A percentile compares a stretch with the other conserved stretches of the same genome.
phyloP scores from a whole-genome alignment of 2,113 vertebrate species.

The Mionectes macconnelli region DNA sequence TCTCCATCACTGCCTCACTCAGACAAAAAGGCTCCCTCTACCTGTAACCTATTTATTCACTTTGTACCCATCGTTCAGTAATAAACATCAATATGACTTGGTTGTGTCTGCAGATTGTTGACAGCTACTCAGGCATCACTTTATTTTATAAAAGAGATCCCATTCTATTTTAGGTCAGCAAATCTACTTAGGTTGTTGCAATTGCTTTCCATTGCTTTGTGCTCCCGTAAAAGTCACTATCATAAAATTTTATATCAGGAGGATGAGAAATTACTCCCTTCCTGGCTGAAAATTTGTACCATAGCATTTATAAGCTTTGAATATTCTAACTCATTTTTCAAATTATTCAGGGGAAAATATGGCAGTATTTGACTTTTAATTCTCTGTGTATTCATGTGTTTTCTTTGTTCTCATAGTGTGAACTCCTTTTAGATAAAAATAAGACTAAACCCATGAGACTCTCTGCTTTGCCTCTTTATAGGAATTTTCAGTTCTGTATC shows the following conservation, averaged over 20 bases:
- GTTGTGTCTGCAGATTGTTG: not conserved
- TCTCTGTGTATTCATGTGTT: not conserved
- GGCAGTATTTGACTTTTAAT: not conserved
- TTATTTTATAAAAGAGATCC: not conserved
- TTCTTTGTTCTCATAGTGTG: not conserved
- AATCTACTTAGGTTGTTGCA: not conserved
- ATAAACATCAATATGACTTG: not conserved
- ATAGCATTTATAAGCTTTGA: not conserved
- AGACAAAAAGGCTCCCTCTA: not conserved
- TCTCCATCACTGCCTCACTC: not conserved
- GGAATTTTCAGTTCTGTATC: not conserved
- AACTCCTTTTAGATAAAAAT: not conserved
- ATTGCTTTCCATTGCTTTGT: not conserved
- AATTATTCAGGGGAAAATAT: fast-evolving
- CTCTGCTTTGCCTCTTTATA: not conserved
- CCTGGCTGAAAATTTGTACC: not conserved
- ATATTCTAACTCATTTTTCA: not conserved
- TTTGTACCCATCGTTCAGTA: not conserved
- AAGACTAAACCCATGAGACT: not conserved
- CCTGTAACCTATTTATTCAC: not conserved
- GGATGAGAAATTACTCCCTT: not conserved
- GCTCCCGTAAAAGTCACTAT: not conserved
- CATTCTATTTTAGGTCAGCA: not conserved
- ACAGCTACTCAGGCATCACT: not conserved
- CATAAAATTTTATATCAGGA: not conserved